Base-by-base conservation (phyloP, 1,140 invertebrate genomes). In the Medauroidea extradentata region DNA sequence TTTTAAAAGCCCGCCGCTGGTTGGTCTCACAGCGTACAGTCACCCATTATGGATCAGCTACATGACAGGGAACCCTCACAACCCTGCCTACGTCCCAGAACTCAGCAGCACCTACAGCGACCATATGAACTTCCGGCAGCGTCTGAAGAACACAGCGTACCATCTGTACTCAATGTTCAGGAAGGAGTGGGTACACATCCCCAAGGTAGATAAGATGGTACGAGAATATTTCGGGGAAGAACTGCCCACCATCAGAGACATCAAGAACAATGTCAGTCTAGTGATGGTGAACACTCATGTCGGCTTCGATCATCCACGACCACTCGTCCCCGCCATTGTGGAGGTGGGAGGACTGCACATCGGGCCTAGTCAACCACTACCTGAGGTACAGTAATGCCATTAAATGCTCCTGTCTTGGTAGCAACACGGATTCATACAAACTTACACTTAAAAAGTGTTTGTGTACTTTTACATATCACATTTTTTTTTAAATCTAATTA, bases 271-370 rank as follows among this genome's bases (percentile, higher is more conserved):
- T 60, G 79, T 81, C 3, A 83, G 81, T 64, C 65, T 85, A 42
- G 75, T 84, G 13, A 63, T 86, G 49, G 76, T 81, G 0, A 86
- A 86, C 62, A 81, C 81, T 16, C 83, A 87, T 69, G 82, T 80
- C 62, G 78, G 78, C 8, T 73, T 82, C 49, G 79, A 84, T 60
- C 82, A 83, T 70, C 79, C 83, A 2, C 71, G 79, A 27, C 81
- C 84, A 11, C 67, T 75, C 11, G 60, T 82, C 29, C 82, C 84
- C 0, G 83, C 74, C 64, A 78, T 77, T n/a, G n/a, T n/a, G n/a
- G n/a, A n/a, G n/a, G n/a, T n/a, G n/a, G n/a, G n/a, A n/a, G n/a
- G n/a, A n/a, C n/a, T n/a, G n/a, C n/a, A n/a, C n/a, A n/a, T n/a
- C n/a, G n/a, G n/a, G n/a, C n/a, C n/a, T n/a, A n/a, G n/a, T n/a